phyloP scores from a whole-genome alignment of 30 jellyfish, hydroid and myxozoan genomes.

The Cassiopea andromeda region DNA sequence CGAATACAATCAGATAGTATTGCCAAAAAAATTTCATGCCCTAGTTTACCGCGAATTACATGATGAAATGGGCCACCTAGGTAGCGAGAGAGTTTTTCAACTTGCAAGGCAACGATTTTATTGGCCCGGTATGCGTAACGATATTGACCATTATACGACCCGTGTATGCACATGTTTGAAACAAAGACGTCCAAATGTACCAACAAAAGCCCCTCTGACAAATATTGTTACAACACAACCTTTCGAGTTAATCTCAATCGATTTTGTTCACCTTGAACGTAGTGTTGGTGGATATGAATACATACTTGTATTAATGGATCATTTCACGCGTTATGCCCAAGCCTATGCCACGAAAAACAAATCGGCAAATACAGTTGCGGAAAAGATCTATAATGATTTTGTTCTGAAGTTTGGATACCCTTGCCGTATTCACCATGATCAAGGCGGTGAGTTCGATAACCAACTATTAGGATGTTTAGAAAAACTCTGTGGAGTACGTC shows the following conservation, averaged over 20 bases:
- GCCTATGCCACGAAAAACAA: conserved; percentile 48
- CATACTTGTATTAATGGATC: conserved; percentile 42
- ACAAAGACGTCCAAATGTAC: conserved; percentile 6
- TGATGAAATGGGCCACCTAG: conserved; percentile 48
- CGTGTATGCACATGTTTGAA: conserved; percentile 11
- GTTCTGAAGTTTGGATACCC: conserved; percentile 44
- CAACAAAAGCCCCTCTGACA: conserved; percentile 12
- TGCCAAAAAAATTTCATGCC: conserved; percentile 8
- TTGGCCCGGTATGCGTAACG: conserved; percentile 47
- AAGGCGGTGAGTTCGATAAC: conserved; percentile 44
- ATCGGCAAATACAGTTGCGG: conserved; percentile 41
- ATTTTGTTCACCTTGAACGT: conserved; percentile 35
- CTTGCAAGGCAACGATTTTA: conserved; percentile 34
- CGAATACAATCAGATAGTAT: conserved; percentile 6
- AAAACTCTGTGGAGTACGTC: neutral
- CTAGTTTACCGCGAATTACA: conserved; percentile 33
- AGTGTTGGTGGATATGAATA: conserved; percentile 48
- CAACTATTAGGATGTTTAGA: neutral
- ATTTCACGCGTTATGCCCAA: conserved; percentile 40
- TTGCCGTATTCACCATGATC: conserved; percentile 30
- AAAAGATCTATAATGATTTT: neutral
- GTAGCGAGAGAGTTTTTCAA: conserved; percentile 30
- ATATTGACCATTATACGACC: neutral
- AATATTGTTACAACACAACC: conserved; percentile 21
- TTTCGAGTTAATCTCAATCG: conserved; percentile 30